Conservation (phyloP, 1,140 invertebrate species). For the Listronotus bonariensis region DNA sequence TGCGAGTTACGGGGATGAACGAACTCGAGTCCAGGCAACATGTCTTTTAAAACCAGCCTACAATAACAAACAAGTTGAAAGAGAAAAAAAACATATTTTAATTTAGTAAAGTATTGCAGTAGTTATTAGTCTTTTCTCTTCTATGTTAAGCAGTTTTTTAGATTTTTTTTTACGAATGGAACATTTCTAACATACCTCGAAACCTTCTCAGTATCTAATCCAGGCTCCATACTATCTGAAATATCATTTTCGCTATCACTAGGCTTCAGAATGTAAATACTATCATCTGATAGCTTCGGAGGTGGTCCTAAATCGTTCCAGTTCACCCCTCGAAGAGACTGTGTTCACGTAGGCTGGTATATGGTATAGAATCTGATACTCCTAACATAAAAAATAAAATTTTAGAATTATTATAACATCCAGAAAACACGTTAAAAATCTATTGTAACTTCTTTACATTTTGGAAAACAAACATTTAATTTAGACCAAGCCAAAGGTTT, state of each 20-base stretch:
- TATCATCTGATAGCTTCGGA: constrained; percentile 61
- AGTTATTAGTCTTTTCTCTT: too few species aligned
- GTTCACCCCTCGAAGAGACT: constrained; percentile 80
- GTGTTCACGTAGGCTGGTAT: constrained; percentile 83
- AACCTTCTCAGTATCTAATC: constrained; percentile 71
- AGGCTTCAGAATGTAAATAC: not conserved
- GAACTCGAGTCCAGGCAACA: constrained; percentile 14
- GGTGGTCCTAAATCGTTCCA: constrained; percentile 85
- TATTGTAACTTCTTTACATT: too few species aligned
- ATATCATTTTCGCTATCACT: constrained; percentile 61
- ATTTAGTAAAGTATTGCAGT: too few species aligned
- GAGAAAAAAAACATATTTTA: too few species aligned
- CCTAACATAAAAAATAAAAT: too few species aligned
- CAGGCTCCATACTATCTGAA: constrained; percentile 81
- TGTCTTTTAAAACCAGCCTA: constrained; percentile 29
- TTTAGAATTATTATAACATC: too few species aligned
- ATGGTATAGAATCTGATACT: constrained; percentile 75
- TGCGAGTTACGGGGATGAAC: constrained; percentile 36
- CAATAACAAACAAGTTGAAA: too few species aligned
- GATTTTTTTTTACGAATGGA: too few species aligned
- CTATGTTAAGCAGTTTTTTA: too few species aligned
- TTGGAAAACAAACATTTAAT: too few species aligned
- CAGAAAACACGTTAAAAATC: too few species aligned
- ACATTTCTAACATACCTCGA: constrained; percentile 39
- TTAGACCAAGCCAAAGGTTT: too few species aligned